These are phyloP conservation scores for Gallinago solitaria DNA, from an alignment of 2,797 vertebrate species.

Conservation along the genomic window DNA sequence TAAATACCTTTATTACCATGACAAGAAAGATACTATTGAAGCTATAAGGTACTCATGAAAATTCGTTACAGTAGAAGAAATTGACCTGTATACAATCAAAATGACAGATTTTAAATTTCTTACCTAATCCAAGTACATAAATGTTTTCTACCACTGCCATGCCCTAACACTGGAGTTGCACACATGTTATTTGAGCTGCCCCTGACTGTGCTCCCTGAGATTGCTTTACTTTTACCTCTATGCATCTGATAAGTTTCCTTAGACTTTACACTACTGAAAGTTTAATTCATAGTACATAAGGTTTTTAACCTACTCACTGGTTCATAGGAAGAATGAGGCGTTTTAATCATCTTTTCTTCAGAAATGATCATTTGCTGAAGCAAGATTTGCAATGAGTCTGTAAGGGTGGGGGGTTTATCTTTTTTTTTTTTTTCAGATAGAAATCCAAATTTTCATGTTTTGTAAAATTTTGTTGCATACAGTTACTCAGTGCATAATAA, in stretches of 20 bases:
- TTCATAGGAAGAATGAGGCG: not conserved
- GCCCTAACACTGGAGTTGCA: not conserved
- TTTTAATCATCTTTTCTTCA: not conserved
- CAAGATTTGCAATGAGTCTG: not conserved
- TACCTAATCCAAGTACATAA: not conserved
- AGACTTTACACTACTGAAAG: not conserved
- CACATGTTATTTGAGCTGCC: not conserved
- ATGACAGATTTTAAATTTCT: not conserved
- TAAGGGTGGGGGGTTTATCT: accelerated
- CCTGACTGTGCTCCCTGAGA: not conserved
- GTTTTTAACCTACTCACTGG: not conserved
- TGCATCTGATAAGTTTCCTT: not conserved
- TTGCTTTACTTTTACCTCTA: not conserved
- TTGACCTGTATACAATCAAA: not conserved
- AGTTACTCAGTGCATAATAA: not conserved
- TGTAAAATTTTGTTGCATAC: not conserved
- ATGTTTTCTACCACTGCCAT: not conserved
- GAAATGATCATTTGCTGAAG: not conserved
- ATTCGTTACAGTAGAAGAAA: not conserved
- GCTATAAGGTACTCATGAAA: not conserved
- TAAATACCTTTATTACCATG: not conserved
- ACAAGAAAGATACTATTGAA: not conserved
- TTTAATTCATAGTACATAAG: not conserved
- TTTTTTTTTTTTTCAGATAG: not conserved
- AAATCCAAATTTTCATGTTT: not conserved